Conservation (phyloP, 1,140 invertebrate species). For the Episyrphus balteatus region DNA sequence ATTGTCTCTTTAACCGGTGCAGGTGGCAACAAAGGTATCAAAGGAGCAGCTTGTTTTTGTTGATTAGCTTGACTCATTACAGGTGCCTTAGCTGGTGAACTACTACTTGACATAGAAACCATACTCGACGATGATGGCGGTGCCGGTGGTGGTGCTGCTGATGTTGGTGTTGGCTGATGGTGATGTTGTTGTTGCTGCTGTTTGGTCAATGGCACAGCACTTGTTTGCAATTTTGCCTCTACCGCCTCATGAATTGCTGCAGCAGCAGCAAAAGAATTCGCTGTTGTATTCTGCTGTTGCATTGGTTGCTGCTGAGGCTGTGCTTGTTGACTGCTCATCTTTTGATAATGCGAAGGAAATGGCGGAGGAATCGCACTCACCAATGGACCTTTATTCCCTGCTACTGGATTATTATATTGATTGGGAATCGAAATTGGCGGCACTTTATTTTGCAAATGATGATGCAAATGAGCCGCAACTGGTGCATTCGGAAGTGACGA, state of each 20-base stretch:
- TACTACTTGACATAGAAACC: no score
- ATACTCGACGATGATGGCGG: no score
- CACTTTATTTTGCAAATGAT: neutral
- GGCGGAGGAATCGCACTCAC: constrained; percentile 4
- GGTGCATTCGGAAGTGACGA: neutral
- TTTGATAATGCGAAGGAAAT: neutral
- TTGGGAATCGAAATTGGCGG: neutral
- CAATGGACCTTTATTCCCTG: neutral
- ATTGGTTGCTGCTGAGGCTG: neutral
- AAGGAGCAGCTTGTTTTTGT: no score
- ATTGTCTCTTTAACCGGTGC: no score
- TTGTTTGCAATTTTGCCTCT: neutral
- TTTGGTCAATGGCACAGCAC: neutral
- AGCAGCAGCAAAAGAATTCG: neutral
- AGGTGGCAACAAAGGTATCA: no score
- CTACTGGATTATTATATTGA: neutral
- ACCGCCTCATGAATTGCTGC: neutral
- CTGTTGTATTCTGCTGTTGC: neutral
- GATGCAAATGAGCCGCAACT: constrained; percentile 8
- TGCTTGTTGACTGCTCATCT: neutral
- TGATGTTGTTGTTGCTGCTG: constrained; percentile 1
- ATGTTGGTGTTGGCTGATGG: constrained; percentile 2
- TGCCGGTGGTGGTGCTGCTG: neutral
- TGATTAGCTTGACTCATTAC: no score
- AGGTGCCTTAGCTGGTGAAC: no score